Evolutionary conservation across 2,113 vertebrate genomes (phyloP).

Genomic region (Pycnonotus jocosus): DNA sequence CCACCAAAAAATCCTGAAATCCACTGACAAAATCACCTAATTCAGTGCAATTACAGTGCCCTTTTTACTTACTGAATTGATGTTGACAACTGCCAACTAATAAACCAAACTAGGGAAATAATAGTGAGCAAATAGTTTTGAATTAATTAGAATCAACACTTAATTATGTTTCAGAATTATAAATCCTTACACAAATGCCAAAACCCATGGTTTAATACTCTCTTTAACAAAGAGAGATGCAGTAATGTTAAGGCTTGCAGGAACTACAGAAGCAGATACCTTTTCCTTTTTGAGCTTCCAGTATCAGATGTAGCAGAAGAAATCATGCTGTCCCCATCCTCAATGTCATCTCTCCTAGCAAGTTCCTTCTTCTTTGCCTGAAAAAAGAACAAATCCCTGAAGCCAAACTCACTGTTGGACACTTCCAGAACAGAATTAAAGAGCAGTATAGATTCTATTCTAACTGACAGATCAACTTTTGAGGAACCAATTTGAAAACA

Average conservation of each 20-base stretch:
- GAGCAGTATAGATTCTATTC: not conserved
- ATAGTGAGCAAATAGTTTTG: not conserved
- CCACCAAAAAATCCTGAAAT: not conserved
- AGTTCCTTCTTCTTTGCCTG: conserved; percentile 95
- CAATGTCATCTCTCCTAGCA: conserved; percentile 87
- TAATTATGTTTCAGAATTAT: not conserved
- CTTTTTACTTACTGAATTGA: not conserved
- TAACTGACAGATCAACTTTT: not conserved
- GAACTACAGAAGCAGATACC: conserved; percentile 66
- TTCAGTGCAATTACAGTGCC: not conserved
- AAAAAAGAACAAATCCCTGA: conserved; percentile 48
- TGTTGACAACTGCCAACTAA: not conserved
- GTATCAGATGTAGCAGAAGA: conserved; percentile 93
- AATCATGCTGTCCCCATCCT: conserved; percentile 96
- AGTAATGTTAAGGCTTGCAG: not conserved
- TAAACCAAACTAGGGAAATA: not conserved
- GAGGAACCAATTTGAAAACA: not conserved
- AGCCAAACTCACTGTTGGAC: conserved; percentile 19
- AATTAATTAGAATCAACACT: not conserved
- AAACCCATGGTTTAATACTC: not conserved
- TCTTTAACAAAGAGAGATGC: not conserved
- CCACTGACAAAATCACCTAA: not conserved
- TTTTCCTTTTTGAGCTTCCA: conserved; percentile 93
- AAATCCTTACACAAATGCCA: not conserved
- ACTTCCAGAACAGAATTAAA: conserved; percentile 42